phyloP scores from a whole-genome alignment of 1,140 invertebrate genomes.

The Triops longicaudatus region DNA sequence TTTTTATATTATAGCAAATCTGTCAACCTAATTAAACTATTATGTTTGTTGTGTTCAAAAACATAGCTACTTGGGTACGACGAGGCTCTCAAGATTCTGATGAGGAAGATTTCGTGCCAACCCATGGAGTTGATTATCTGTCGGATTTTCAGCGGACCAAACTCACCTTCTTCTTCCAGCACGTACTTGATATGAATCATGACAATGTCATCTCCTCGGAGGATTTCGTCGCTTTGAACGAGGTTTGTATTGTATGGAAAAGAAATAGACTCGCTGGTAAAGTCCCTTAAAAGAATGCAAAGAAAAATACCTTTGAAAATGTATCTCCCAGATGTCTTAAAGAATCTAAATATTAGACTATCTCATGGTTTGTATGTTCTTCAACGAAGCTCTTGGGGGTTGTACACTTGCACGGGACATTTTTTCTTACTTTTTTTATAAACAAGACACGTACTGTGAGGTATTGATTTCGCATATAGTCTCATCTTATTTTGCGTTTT shows the following conservation, averaged over 20 bases:
- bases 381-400: too few relatives aligned
- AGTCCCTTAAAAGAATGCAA: background rate
- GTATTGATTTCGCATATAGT: background rate
- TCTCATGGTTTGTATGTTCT: too few relatives aligned
- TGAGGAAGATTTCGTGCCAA: conserved; percentile 41
- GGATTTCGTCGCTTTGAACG: conserved; percentile 58
- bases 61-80: conserved; percentile 56
- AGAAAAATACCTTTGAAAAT: background rate
- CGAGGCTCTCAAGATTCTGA: conserved; percentile 47
- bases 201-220: conserved; percentile 58
- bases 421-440: too few relatives aligned
- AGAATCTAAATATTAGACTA: too few relatives aligned
- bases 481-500: background rate
- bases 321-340: too few relatives aligned
- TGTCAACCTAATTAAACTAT: too few relatives aligned
- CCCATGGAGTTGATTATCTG: conserved; percentile 41
- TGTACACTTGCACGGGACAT: too few relatives aligned
- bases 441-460: too few relatives aligned
- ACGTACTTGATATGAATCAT: conserved; percentile 56
- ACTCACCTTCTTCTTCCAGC: conserved; percentile 56
- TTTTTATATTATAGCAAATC: too few relatives aligned
- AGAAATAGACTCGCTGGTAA: background rate
- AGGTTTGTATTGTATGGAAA: conserved; percentile 44
- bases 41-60: background rate
- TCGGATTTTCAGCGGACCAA: conserved; percentile 56